These are phyloP conservation scores for Neomonachus schauinslandi DNA, from an alignment of 2,113 vertebrate species.

Conservation along the genomic window DNA sequence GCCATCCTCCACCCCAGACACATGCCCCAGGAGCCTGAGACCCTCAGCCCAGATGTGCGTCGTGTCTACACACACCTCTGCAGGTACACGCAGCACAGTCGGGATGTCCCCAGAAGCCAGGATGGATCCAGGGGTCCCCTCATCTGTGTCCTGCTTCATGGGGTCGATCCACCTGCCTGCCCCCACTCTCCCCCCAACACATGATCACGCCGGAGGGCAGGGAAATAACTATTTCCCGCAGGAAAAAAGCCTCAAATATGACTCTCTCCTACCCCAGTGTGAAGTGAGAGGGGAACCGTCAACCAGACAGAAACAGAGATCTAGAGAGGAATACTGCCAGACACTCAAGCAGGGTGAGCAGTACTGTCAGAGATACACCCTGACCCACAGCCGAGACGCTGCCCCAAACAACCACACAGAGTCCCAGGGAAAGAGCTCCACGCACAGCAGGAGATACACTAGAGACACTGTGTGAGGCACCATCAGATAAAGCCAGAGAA, in stretches of 20 bases:
- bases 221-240: slow-evolving; percentile 12
- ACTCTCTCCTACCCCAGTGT: not conserved
- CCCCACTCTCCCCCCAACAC: not conserved
- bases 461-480: not conserved
- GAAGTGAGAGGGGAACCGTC: not conserved
- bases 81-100: not conserved
- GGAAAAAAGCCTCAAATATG: not conserved
- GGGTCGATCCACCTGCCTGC: not conserved
- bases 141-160: not conserved
- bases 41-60: not conserved
- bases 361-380: not conserved
- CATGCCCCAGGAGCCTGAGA: not conserved
- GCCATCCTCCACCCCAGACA: not conserved
- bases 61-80: not conserved
- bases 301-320: slow-evolving; percentile 35
- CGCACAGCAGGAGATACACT: not conserved
- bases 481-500: not conserved
- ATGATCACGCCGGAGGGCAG: not conserved
- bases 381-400: not conserved
- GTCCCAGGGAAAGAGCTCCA: not conserved
- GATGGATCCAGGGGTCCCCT: not conserved
- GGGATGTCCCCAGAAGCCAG: not conserved
- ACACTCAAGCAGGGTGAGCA: not conserved
- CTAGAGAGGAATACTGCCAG: not conserved
- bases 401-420: not conserved